phyloP scores from a whole-genome alignment of 2,888 invertebrate species.

The Gastracanthus pulcherrimus region DNA sequence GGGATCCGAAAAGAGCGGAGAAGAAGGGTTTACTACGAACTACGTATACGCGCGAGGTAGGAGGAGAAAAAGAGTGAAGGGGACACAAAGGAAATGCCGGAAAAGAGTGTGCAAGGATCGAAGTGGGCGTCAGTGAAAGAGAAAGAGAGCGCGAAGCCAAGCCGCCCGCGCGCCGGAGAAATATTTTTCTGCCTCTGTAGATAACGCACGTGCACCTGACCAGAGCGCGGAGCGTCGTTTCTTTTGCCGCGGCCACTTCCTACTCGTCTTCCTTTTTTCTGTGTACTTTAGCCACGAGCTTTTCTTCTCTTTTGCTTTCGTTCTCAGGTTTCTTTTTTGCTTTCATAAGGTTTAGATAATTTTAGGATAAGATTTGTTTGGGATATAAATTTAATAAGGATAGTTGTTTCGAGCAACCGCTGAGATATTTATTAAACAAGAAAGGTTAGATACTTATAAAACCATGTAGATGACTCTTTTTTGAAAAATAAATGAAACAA shows the following conservation, averaged over 20 bases:
- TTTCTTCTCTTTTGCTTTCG: conserved; percentile 19
- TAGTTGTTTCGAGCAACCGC: neutral
- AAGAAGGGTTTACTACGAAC: conserved; percentile 48
- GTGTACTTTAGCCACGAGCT: neutral
- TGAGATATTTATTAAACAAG: too few species aligned
- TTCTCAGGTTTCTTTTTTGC: neutral
- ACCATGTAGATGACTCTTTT: too few species aligned
- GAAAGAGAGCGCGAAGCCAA: conserved; percentile 54
- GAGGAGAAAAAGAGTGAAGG: conserved; percentile 51
- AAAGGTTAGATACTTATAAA: too few species aligned
- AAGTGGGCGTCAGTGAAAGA: conserved; percentile 57
- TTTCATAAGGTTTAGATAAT: conserved; percentile 7
- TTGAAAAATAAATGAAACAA: too few species aligned
- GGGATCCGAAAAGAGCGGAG: conserved; percentile 59
- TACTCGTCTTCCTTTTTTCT: conserved; percentile 1
- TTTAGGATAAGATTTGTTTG: neutral
- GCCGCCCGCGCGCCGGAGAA: conserved; percentile 69
- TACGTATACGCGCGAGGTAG: conserved; percentile 62
- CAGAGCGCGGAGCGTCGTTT: conserved; percentile 52
- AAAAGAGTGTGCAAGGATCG: conserved; percentile 47
- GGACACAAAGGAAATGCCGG: conserved; percentile 58
- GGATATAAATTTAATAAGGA: too few species aligned
- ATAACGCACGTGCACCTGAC: conserved; percentile 64
- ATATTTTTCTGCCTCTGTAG: conserved; percentile 71
- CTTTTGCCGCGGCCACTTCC: conserved; percentile 45